phyloP scores from a whole-genome alignment of 2,113 vertebrate genomes.

The Microcebus ravelobensis region DNA sequence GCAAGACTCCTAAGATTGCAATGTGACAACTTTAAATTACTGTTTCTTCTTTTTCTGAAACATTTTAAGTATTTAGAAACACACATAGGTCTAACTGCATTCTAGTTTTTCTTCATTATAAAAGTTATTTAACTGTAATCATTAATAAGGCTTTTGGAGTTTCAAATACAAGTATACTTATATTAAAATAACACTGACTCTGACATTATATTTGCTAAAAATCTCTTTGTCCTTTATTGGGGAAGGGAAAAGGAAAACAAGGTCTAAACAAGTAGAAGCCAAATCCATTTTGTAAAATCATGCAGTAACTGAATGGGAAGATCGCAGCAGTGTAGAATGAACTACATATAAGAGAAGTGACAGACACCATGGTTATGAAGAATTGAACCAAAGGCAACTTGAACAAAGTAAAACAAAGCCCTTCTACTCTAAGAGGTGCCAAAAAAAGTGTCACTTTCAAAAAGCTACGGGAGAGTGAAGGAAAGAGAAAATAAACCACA shows the following conservation, averaged over 20 bases:
- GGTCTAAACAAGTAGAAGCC: not conserved
- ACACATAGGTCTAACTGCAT: not conserved
- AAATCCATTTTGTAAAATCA: not conserved
- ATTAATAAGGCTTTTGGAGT: not conserved
- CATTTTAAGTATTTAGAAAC: constrained; percentile 20
- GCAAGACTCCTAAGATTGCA: not conserved
- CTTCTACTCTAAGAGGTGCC: not conserved
- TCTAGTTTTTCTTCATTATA: constrained; percentile 1
- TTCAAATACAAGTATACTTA: constrained; percentile 14
- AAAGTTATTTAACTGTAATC: constrained; percentile 23
- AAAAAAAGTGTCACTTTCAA: constrained; percentile 10
- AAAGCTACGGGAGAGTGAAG: not conserved
- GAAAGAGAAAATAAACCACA: not conserved
- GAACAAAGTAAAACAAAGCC: constrained; percentile 28
- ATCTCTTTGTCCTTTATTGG: not conserved
- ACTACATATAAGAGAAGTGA: not conserved
- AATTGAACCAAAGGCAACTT: not conserved
- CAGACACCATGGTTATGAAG: not conserved
- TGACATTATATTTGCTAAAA: not conserved
- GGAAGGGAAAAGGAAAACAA: not conserved
- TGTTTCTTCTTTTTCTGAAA: not conserved
- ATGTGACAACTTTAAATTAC: constrained; percentile 29
- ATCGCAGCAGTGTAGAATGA: not conserved
- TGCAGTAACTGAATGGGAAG: not conserved
- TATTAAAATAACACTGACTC: constrained; percentile 18